Evolutionary conservation across 2,113 vertebrate genomes (phyloP), one percentile per base, ranked within the genome.

Genomic region (Nyctibius bracteatus): DNA sequence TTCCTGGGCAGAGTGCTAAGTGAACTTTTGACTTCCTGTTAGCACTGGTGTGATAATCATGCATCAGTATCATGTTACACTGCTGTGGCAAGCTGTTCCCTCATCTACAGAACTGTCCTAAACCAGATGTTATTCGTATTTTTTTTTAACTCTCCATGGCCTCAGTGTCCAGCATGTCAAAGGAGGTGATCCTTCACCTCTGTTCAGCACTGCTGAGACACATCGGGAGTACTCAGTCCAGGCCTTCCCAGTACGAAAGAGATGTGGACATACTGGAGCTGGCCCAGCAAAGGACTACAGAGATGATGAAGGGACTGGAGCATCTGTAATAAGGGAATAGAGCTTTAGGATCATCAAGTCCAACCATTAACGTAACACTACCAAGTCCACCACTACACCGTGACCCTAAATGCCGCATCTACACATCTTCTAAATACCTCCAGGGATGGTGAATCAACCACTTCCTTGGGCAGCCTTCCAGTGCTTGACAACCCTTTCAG

Each of bases 1-100:
- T 61, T 66, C 9, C 66, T 65, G 14, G 35, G 10, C 22, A 80
- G 46, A 57, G 10, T 28, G 3, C 6, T 72, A 62, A n/a, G 54
- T 10, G 18, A 81, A 63, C 12, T 57, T 72, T 24, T 71, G 57
- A 27, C 5, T 51, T 72, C 37, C 7, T 14, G 3, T 35, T 57
- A 81, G 10, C 22, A 37, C 18, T 51, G 33, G 0, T 24, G n/a
- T 23, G 20, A 62, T 7, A 37, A 30, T 30, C 35, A 15, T 33
- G 16, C 28, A 51, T 46, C 52, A 33, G 4, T 37, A 20, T 14
- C 6, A 7, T 16, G 3, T 41, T 17, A 47, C 31, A 44, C 17
- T 35, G 27, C 18, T 27, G 0, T 2, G 0, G 14, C 63, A 44
- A 16, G 13, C 47, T 73, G 8, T 33, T 73, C 12, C 14, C 27